Base-by-base conservation (phyloP, 2,113 vertebrate genomes). In the Pelobates fuscus region DNA sequence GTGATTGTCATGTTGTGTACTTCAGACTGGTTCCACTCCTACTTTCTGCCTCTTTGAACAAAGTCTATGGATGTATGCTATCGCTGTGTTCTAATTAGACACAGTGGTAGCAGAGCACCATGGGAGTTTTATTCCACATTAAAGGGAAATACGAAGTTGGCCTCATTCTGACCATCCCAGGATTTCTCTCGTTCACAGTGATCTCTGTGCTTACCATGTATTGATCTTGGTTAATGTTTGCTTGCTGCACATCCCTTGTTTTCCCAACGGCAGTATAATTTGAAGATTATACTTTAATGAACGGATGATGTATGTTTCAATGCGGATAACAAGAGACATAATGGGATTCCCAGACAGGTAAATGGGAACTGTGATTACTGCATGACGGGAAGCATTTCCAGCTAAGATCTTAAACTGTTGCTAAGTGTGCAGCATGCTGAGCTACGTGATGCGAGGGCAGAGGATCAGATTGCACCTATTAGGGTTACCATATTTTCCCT, bases 271-370 rank as follows among this genome's bases (percentile, higher is more conserved):
- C 72, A 46, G 54, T 49, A 75, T 75, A 75, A 75, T 75, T 67
- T 75, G 63, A 75, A 67, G 63, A 75, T 75, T 75, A 75, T 75
- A 67, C 63, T 67, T 59, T 75, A 75, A 82, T 67, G 82, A 85
- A 79, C 2, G 64, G 76, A 80, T 82, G 82, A 84, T 71, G 74
- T 77, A 79, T 59, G 80, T 70, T 82, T 81, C 82, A 79, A 80
- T 79, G 78, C 0, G 72, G 63, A 75, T 67, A 75, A 75, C 63
- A 70, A 70, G 77, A 75, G 46, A 66, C 68, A 69, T 71, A 60
- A 5, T 0, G 60, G 81, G 25, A 79, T 77, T 82, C 44, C 80
- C 18, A n/a, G 71, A 44, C 0, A 1, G 79, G 81, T 78, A 71
- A 79, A 74, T 15, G 63, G 67, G 8, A 24, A 25, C 43, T 69